phyloP scores from a whole-genome alignment of 2,888 invertebrate species.

The Athrips mouffetella region DNA sequence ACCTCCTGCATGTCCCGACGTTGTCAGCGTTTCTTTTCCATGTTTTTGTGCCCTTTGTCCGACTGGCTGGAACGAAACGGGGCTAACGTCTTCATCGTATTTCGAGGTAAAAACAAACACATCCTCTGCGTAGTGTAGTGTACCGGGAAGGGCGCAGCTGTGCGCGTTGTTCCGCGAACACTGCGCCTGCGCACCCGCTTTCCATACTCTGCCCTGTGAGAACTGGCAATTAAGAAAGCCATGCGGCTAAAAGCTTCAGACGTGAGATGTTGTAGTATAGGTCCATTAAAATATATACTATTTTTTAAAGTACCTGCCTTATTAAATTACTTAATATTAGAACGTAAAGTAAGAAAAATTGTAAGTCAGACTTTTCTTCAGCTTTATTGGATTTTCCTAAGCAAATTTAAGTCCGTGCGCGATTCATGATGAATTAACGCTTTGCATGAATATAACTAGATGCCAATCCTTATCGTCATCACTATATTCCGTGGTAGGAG shows the following conservation, averaged over 20 bases:
- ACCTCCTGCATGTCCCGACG: neutral
- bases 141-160: slow-evolving; percentile 31
- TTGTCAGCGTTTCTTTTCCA: neutral
- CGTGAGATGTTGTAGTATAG: too few relatives aligned
- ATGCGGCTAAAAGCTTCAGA: too few relatives aligned
- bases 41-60: slow-evolving; percentile 3
- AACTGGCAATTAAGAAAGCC: too few relatives aligned
- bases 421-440: too few relatives aligned
- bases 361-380: too few relatives aligned
- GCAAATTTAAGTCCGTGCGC: too few relatives aligned
- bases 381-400: too few relatives aligned
- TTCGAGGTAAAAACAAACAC: slow-evolving; percentile 28
- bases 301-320: too few relatives aligned
- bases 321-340: neutral
- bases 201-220: slow-evolving; percentile 17
- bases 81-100: slow-evolving; percentile 35
- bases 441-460: too few relatives aligned
- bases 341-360: neutral
- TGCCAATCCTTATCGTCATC: neutral
- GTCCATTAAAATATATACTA: too few relatives aligned
- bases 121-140: slow-evolving; percentile 7
- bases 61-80: neutral
- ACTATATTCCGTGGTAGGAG: slow-evolving; percentile 2
- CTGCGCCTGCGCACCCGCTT: slow-evolving; percentile 20
- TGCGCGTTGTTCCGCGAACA: slow-evolving; percentile 25